These are phyloP conservation scores for Chrysaora quinquecirrha DNA, from an alignment of 30 jellyfish, hydroid and myxozoan genomes.

Conservation along the genomic window DNA sequence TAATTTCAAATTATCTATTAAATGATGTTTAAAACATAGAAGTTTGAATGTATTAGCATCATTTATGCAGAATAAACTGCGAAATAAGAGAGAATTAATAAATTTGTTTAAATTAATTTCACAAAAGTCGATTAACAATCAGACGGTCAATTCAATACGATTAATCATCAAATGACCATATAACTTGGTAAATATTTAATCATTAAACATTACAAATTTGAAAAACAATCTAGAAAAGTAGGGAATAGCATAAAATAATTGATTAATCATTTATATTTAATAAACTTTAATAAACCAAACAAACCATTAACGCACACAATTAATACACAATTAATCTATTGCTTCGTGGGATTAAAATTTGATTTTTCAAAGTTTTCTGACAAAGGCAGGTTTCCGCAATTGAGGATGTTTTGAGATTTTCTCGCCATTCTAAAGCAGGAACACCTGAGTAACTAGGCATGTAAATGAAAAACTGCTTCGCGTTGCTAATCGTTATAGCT, in stretches of 20 bases:
- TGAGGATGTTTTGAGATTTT: constrained; percentile 57
- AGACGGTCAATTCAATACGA: constrained; percentile 46
- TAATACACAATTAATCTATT: constrained; percentile 78
- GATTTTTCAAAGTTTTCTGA: constrained; percentile 62
- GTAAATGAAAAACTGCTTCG: not conserved
- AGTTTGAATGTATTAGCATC: not conserved
- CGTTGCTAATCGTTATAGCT: not conserved
- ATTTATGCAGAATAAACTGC: not conserved
- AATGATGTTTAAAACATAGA: not conserved
- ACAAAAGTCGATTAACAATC: constrained; percentile 51
- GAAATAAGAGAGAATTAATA: constrained; percentile 34
- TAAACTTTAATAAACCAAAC: constrained; percentile 73
- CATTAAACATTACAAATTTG: constrained; percentile 33
- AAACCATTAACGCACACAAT: constrained; percentile 77
- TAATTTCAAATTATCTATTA: too few relatives aligned
- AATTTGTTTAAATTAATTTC: constrained; percentile 45
- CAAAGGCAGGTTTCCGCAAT: constrained; percentile 10
- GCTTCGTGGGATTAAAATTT: constrained; percentile 63
- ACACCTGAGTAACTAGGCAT: constrained; percentile 53
- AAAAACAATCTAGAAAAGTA: constrained; percentile 61
- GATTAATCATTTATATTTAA: constrained; percentile 62
- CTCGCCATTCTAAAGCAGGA: constrained; percentile 21
- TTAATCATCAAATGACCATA: constrained; percentile 36
- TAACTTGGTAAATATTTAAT: constrained; percentile 46
- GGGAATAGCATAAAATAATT: constrained; percentile 60